phyloP scores from a whole-genome alignment of 2,797 vertebrate genomes.

The Garrulus glandarius region DNA sequence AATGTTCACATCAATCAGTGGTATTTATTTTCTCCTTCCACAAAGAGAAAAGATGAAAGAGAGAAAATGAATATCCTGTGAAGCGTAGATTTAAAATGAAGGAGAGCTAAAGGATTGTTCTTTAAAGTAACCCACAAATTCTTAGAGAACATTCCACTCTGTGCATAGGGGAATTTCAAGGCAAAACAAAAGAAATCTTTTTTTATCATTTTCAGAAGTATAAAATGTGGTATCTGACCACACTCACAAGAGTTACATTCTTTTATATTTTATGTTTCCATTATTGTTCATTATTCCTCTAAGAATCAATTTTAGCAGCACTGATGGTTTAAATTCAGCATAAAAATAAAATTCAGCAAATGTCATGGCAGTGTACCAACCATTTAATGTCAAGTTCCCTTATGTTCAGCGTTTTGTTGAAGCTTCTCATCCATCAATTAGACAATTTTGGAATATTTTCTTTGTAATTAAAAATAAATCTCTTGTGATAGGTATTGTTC shows the following conservation, averaged over 20 bases:
- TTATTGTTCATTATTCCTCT: conserved; percentile 29
- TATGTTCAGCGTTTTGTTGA: conserved; percentile 61
- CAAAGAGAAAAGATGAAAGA: conserved; percentile 4
- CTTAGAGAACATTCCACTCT: conserved; percentile 2
- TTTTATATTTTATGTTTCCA: conserved; percentile 32
- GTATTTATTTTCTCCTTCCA: conserved; percentile 17
- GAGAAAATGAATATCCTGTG: not conserved
- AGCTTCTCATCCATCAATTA: conserved; percentile 58
- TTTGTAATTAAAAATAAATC: conserved; percentile 55
- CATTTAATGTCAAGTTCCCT: conserved; percentile 74
- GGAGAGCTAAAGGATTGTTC: not conserved
- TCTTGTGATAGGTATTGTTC: not conserved
- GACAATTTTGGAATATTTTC: conserved; percentile 52
- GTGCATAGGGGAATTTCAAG: not conserved
- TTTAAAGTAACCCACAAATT: conserved; percentile 11
- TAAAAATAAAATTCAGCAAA: conserved; percentile 73
- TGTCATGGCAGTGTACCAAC: conserved; percentile 68
- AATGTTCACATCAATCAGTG: not conserved
- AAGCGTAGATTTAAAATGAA: not conserved
- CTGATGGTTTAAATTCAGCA: conserved; percentile 59
- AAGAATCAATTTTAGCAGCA: conserved; percentile 61
- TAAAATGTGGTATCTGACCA: not conserved
- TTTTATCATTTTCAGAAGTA: conserved; percentile 34
- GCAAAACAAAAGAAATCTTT: conserved; percentile 34
- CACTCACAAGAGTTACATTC: not conserved